Conservation (phyloP, 2,113 vertebrate species). For the Brachyhypopomus occidentalis region DNA sequence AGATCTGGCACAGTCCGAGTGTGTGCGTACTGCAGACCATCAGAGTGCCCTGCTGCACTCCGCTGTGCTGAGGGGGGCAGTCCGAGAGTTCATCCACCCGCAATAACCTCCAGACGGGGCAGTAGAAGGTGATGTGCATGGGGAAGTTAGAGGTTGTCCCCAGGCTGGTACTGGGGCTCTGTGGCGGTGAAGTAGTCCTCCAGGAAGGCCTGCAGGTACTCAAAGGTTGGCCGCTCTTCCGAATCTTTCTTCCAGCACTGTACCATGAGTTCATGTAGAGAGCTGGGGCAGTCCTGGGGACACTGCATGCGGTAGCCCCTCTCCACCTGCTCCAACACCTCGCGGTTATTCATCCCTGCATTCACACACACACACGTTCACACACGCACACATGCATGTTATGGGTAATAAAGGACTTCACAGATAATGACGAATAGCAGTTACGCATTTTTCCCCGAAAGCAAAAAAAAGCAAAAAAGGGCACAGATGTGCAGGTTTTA, state of each 20-base stretch:
- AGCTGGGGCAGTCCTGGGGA: conserved; percentile 94
- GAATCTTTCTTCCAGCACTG: conserved; percentile 99
- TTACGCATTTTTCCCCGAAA: no score
- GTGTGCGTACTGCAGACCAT: no score
- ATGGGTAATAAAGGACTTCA: no score
- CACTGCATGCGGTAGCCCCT: conserved; percentile 95
- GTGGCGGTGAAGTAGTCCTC: conserved; percentile 99
- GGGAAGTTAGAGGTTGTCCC: conserved; percentile 89
- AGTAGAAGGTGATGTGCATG: conserved; percentile 53
- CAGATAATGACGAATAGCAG: no score
- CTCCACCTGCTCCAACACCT: conserved; percentile 98
- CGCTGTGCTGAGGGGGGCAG: not conserved
- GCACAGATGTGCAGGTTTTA: no score
- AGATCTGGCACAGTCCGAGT: no score
- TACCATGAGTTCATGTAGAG: conserved; percentile 96
- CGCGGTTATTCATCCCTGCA: conserved; percentile 97
- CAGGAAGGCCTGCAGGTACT: conserved; percentile 97
- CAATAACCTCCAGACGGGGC: conserved; percentile 70
- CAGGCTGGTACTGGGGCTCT: conserved; percentile 98
- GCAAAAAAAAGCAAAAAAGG: no score
- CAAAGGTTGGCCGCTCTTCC: conserved; percentile 95
- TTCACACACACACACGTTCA: conserved; percentile 5
- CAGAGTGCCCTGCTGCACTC: no score
- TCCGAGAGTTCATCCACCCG: conserved; percentile 72
- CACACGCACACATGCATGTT: not conserved